A percentile compares a stretch with the other conserved stretches of the same genome.
These are phyloP conservation scores for Spodoptera littoralis DNA, from an alignment of 2,888 invertebrate genomes.

Conservation along the genomic window DNA sequence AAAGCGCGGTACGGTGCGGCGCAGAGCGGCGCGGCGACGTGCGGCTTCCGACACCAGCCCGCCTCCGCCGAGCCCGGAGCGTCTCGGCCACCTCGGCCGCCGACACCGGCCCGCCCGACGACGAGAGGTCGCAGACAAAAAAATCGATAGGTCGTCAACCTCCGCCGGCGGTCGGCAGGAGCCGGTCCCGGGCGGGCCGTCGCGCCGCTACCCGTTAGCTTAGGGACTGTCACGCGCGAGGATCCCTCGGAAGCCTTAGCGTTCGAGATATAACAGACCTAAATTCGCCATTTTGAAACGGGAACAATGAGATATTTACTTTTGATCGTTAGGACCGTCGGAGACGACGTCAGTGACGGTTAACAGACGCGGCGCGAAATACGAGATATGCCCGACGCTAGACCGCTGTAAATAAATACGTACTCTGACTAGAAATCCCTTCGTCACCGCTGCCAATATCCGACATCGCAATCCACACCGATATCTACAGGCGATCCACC, in stretches of 20 bases:
- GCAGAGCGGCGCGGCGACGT: constrained; percentile 45
- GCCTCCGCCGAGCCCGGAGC: constrained; percentile 57
- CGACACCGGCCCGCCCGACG: constrained; percentile 79
- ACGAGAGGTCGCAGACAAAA: constrained; percentile 87
- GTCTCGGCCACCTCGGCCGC: constrained; percentile 72
- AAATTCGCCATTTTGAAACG: constrained; percentile 89
- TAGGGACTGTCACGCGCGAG: constrained; percentile 58
- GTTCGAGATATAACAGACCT: constrained; percentile 68
- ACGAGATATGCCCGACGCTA: constrained; percentile 62
- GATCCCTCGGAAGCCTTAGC: constrained; percentile 57
- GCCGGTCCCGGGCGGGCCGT: constrained; percentile 77
- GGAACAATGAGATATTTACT: constrained; percentile 88
- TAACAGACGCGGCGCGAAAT: constrained; percentile 70
- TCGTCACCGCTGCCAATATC: constrained; percentile 94
- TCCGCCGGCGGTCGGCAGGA: constrained; percentile 78
- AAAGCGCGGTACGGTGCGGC: constrained; percentile 57
- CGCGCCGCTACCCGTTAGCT: constrained; percentile 67
- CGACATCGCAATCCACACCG: constrained; percentile 91
- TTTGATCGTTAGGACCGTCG: constrained; percentile 77
- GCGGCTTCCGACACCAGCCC: constrained; percentile 53
- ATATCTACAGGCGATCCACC: constrained; percentile 86
- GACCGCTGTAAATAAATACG: constrained; percentile 85
- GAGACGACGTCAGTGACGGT: constrained; percentile 69
- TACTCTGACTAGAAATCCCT: constrained; percentile 94
- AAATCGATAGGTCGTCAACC: constrained; percentile 89